Conservation (phyloP, 2,797 vertebrate genomes). For the Propithecus deckenii region DNA sequence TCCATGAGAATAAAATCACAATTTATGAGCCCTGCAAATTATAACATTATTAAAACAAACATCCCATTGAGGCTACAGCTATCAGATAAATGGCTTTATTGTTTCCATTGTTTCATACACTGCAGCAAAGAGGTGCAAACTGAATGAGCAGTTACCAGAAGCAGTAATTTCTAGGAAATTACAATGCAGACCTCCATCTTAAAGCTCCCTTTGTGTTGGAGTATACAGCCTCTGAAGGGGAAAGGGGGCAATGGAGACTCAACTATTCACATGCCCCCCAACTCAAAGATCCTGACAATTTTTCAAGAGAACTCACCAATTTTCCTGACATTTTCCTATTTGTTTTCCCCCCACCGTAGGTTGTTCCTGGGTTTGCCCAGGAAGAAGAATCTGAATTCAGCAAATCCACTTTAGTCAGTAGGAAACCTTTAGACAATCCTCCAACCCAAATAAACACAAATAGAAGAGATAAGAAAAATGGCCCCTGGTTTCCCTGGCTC, state of each 20-base stretch:
- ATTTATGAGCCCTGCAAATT: constrained; percentile 74
- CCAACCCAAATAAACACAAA: constrained; percentile 69
- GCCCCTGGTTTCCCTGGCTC: not conserved
- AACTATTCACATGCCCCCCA: constrained; percentile 4
- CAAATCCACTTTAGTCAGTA: constrained; percentile 55
- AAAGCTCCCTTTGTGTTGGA: constrained; percentile 62
- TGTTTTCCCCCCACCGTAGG: not conserved
- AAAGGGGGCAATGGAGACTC: not conserved
- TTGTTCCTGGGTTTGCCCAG: not conserved
- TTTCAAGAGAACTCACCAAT: constrained; percentile 31
- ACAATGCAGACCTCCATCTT: constrained; percentile 68
- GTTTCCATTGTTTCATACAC: constrained; percentile 63
- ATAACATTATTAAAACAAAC: constrained; percentile 79
- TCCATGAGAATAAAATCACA: constrained; percentile 79
- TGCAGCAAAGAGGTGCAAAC: constrained; percentile 69
- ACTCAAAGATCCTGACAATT: constrained; percentile 44
- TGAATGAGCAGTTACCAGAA: constrained; percentile 74
- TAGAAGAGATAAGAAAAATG: constrained; percentile 56
- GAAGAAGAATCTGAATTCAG: constrained; percentile 58
- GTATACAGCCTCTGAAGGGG: not conserved
- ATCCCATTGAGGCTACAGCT: constrained; percentile 72
- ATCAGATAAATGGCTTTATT: constrained; percentile 75
- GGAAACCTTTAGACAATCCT: constrained; percentile 58
- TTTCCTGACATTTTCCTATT: constrained; percentile 30
- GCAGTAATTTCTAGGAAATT: constrained; percentile 77